Base-by-base conservation (phyloP, 64 coral and sea anemone genomes). In the Stichodactyla helianthus region DNA sequence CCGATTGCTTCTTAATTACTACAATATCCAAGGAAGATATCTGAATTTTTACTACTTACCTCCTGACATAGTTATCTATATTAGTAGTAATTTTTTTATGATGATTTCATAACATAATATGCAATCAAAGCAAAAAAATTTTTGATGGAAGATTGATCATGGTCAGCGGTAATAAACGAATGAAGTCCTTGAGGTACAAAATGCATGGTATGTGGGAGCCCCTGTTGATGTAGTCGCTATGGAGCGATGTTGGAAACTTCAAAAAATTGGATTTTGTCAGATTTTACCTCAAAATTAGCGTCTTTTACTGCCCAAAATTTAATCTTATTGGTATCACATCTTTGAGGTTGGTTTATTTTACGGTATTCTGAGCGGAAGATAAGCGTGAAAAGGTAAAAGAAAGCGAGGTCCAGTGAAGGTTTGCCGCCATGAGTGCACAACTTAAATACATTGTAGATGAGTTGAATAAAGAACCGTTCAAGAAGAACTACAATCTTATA, bases 401-500 rank as follows among this genome's bases (percentile, higher is more conserved):
- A 28, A 74, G 10, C 68, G 25, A 74, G 10, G 63, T n/a, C 10
- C 5, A 74, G 25, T 4, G 7, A 31, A 31, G 68, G 68, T 74
- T 10, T 50, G 79, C 77, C 90, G 51, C 17, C 68, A 99, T 99
- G 97, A 99, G 97, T 60, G 93, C 89, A 79, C 97, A 95, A 87
- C 85, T 95, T 5, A 99, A 99, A 55, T 99, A 94, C 54, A 95
- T 99, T 50, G 93, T 99, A 25, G 97, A 99, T 20, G 93, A 95
- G 84, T 86, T 99, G 9, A 99, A 99, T 71, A 92, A 94, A 87
- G 93, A 99, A 20, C 97, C 97, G 52, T 99, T 93, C 57, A 95
- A 99, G 60, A 99, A 92, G 86, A 99, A 94, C 88, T 99, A 95
- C 86, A 99, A 99, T 87, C 93, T 99, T 15, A 99, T 99, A 94